Evolutionary conservation across 2,888 invertebrate genomes (phyloP), one percentile per base, ranked within the genome.

Genomic region (Drosophila melanosoma): DNA sequence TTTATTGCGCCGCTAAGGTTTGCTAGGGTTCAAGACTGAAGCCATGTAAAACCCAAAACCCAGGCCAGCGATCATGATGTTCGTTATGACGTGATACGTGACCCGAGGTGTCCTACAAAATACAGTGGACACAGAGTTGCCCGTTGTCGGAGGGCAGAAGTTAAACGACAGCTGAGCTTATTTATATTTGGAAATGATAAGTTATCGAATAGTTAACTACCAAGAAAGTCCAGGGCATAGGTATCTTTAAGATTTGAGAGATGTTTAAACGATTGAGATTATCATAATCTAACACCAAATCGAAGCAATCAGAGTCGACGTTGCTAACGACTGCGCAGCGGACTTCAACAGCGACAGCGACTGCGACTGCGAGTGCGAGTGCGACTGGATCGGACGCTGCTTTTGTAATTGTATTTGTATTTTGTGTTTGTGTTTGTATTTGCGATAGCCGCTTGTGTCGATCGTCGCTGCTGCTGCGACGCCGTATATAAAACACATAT

Each of bases 131-230:
- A 32, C 64, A 49, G 33, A 48, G 53, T 67, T 53, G 69, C 67
- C 72, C 66, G 71, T 61, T 71, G 54, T 29, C 68, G 81, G 81
- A 74, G 79, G 76, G 65, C 85, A 63, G 53, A 57, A 73, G 76
- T 76, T 76, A 72, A 83, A 69, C 73, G 86, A 73, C 83, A 79
- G 70, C 0, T 33, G 42, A 17, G n/a, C 17, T 12, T 61, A 45
- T n/a, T 53, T 35, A 29, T 23, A 33, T 38, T 58, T 20, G 36
- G 17, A 35, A 17, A 1, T 6, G 38, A 48, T 53, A 38, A 54
- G 32, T 11, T 53, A 45, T 10, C 6, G 4, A 29, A 38, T 20
- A 6, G 7, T 5, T 23, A 29, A 45, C 40, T n/a, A 23, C 15
- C 4, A 58, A 12, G 5, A 26, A n/a, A n/a, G 3, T 15, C 45